phyloP scores from a whole-genome alignment of 2,113 vertebrate species.

The Tetraodon nigroviridis region DNA sequence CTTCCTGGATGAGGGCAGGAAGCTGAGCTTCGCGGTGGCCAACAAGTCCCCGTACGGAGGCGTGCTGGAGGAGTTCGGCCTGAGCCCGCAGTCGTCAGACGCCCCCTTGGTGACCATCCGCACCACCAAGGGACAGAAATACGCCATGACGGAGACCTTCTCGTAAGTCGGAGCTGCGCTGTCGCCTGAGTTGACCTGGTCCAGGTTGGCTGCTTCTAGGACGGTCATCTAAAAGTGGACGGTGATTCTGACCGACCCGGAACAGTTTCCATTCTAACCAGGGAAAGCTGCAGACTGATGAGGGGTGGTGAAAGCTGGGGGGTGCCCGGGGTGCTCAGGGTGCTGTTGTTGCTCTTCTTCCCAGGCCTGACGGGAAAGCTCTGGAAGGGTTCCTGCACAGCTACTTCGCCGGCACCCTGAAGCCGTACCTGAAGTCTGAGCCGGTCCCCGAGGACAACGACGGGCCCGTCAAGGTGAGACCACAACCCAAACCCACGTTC shows the following conservation, averaged over 20 bases:
- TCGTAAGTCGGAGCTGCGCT: constrained; percentile 76
- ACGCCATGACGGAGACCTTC: constrained; percentile 92
- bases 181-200: too few relatives aligned
- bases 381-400: constrained; percentile 90
- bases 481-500: background rate
- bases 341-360: background rate
- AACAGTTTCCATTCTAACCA: too few relatives aligned
- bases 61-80: constrained; percentile 86
- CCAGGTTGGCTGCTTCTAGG: too few relatives aligned
- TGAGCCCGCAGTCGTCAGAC: constrained; percentile 81
- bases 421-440: constrained; percentile 94
- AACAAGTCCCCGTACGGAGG: constrained; percentile 83
- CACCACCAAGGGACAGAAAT: constrained; percentile 91
- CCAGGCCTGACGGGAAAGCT: constrained; percentile 90
- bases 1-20: constrained; percentile 89
- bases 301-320: too few relatives aligned
- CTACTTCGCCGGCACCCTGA: constrained; percentile 90
- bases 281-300: too few relatives aligned
- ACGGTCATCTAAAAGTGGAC: too few relatives aligned
- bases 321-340: background rate
- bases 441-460: constrained; percentile 89
- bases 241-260: too few relatives aligned
- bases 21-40: constrained; percentile 87
- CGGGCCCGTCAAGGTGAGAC: constrained; percentile 90
- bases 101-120: constrained; percentile 86